Base-by-base conservation (phyloP, 1,140 invertebrate genomes). In the Chelonus insularis region DNA sequence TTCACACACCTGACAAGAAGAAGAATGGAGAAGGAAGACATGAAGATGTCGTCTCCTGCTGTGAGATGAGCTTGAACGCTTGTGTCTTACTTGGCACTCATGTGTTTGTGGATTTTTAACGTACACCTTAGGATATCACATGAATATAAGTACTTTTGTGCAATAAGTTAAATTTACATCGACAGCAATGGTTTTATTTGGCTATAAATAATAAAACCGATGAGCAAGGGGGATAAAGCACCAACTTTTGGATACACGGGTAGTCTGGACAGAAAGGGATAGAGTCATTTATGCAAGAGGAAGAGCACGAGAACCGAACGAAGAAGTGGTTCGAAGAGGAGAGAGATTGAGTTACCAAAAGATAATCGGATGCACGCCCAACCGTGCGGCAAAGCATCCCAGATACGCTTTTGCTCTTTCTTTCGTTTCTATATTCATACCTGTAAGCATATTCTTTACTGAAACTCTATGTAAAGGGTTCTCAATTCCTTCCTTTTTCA, bases 281-380 rank as follows among this genome's bases (percentile, higher is more conserved):
- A 61, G 52, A 47, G 37, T 29, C 25, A 52, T 36, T 56, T 21
- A 56, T 16, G 51, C 7, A 12, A 39, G 29, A 37, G n/a, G 12
- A 25, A 57, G 14, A 39, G 37, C 21, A 21, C 16, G 32, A 7
- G 18, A 45, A 55, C 36, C 55, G n/a, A 39, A 36, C 34, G 16
- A 25, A 43, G 43, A 57, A 41, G 57, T 45, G 48, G 25, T 65
- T 58, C 52, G 34, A 58, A 62, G 65, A 66, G 67, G 57, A 64
- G 47, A 68, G 63, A 73, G 72, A 74, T 74, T 74, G 71, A 74
- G 72, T 74, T 74, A 73, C 70, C 67, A 73, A 74, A 70, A 72
- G 72, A 72, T 74, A 74, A 74, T 74, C 71, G 70, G 67, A 71
- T 74, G 72, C 72, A 74, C 72, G 71, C 72, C 72, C 72, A 72